Conservation (phyloP, 1,140 invertebrate species). For the Trachymyrmex septentrionalis region DNA sequence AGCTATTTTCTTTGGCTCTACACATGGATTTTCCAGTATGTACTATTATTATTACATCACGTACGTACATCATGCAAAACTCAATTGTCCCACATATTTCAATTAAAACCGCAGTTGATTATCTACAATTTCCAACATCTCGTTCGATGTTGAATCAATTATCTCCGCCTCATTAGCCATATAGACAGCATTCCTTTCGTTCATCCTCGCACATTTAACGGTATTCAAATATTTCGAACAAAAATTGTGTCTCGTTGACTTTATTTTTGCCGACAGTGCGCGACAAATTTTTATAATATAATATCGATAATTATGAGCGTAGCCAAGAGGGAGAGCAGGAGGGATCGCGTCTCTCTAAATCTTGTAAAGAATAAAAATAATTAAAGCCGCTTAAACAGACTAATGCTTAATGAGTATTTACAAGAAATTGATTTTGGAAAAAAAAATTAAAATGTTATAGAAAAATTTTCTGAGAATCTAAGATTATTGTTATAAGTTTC, state of each 20-base stretch:
- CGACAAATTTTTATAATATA: not conserved
- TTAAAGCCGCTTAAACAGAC: too few species aligned
- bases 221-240: not conserved
- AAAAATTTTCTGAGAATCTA: too few species aligned
- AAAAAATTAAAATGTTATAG: too few species aligned
- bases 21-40: not conserved
- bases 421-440: too few species aligned
- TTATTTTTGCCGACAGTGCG: not conserved
- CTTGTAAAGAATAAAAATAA: too few species aligned
- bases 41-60: not conserved
- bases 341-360: too few species aligned
- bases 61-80: not conserved
- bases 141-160: slow-evolving; percentile 14
- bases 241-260: not conserved
- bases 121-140: not conserved
- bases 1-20: not conserved
- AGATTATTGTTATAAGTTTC: too few species aligned
- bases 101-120: slow-evolving; percentile 4
- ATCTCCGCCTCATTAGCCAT: not conserved
- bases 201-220: not conserved
- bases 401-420: too few species aligned
- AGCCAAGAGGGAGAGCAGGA: too few species aligned
- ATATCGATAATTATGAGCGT: not conserved
- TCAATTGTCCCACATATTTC: slow-evolving; percentile 13
- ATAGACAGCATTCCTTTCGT: not conserved